Evolutionary conservation across 2,888 invertebrate species (phyloP).

Genomic region (Chymomyza procnemis): DNA sequence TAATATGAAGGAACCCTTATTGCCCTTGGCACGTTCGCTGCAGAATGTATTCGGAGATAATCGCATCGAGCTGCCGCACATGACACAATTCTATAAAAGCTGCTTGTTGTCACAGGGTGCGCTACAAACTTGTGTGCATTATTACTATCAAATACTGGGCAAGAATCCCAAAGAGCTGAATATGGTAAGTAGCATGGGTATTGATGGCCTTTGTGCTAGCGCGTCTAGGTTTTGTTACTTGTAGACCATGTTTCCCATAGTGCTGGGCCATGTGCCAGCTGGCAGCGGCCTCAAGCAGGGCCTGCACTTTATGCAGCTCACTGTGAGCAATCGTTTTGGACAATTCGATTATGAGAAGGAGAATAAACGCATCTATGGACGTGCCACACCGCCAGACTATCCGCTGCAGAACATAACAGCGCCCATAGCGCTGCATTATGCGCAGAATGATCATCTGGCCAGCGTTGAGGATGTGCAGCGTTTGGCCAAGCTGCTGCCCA

Average conservation of each 20-base stretch:
- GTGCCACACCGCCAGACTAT: slow-evolving; percentile 78
- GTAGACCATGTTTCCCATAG: slow-evolving; percentile 81
- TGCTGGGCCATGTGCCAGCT: slow-evolving; percentile 82
- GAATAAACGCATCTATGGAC: slow-evolving; percentile 80
- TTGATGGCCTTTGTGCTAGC: too few relatives aligned
- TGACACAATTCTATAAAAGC: slow-evolving; percentile 1
- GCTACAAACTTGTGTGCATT: slow-evolving; percentile 58
- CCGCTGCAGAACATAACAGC: slow-evolving; percentile 78
- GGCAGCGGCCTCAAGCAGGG: slow-evolving; percentile 80
- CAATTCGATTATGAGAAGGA: slow-evolving; percentile 80
- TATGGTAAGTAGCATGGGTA: slow-evolving; percentile 63
- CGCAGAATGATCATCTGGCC: slow-evolving; percentile 81
- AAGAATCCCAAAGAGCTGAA: slow-evolving; percentile 78
- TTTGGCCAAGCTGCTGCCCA: slow-evolving; percentile 56
- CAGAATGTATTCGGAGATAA: slow-evolving; percentile 37
- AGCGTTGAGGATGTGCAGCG: slow-evolving; percentile 70
- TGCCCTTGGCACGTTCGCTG: slow-evolving; percentile 51
- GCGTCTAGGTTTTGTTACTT: slow-evolving; percentile 28
- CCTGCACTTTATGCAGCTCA: slow-evolving; percentile 80
- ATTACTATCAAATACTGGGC: slow-evolving; percentile 80
- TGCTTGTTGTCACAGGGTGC: slow-evolving; percentile 44
- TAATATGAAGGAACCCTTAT: slow-evolving; percentile 71
- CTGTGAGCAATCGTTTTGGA: slow-evolving; percentile 72
- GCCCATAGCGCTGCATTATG: slow-evolving; percentile 80
- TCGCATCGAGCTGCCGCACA: slow-evolving; percentile 47